A percentile compares a stretch with the other conserved stretches of the same genome.
These are phyloP conservation scores for Ivindomyrus marchei DNA, from an alignment of 2,113 vertebrate genomes.

Conservation along the genomic window DNA sequence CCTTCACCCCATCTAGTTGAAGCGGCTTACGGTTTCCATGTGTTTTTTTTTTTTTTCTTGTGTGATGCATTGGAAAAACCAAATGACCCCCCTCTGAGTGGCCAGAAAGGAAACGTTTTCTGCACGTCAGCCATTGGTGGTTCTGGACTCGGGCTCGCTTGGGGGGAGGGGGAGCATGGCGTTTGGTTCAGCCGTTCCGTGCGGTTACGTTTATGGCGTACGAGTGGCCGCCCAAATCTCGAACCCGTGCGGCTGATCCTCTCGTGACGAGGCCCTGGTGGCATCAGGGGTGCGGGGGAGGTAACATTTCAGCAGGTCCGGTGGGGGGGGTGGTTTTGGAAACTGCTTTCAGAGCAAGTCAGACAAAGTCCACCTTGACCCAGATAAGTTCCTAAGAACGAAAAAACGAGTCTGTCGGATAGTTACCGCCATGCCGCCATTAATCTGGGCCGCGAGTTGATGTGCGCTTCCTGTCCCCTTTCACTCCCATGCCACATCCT, in stretches of 20 bases:
- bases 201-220: neutral
- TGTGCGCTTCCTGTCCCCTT: neutral
- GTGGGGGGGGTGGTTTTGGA: neutral
- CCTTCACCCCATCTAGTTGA: neutral
- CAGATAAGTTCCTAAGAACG: neutral
- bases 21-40: neutral
- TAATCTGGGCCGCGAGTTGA: neutral
- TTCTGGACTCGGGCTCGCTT: neutral
- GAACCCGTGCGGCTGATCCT: neutral
- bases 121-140: neutral
- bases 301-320: neutral
- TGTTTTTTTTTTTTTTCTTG: neutral
- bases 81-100: neutral
- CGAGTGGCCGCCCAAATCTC: neutral
- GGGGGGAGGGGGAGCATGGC: neutral
- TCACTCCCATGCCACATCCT: neutral
- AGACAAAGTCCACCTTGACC: neutral
- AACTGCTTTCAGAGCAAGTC: neutral
- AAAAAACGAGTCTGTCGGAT: neutral
- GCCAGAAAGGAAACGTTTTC: neutral
- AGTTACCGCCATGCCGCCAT: neutral
- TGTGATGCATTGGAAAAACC: neutral
- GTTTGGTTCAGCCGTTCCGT: neutral
- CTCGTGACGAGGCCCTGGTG: neutral
- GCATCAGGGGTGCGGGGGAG: neutral